These are phyloP conservation scores for Tinea pellionella DNA, from an alignment of 2,888 invertebrate genomes.

Conservation along the genomic window DNA sequence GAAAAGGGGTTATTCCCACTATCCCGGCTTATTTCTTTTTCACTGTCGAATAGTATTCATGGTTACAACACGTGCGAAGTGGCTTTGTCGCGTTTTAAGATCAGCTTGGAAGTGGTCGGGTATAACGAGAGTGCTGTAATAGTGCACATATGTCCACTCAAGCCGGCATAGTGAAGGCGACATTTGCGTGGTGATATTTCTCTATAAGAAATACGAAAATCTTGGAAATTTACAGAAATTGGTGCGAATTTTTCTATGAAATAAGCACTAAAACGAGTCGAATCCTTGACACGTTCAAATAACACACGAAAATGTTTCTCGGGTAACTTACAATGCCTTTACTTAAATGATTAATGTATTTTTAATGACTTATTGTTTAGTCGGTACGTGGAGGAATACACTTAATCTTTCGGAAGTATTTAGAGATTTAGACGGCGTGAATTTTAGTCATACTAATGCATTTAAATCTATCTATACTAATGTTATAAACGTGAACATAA, in stretches of 20 bases:
- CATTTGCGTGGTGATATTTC: no score
- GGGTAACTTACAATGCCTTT: slow-evolving; percentile 1
- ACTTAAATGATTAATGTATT: slow-evolving; percentile 36
- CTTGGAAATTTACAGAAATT: no score
- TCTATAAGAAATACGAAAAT: no score
- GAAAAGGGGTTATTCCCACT: not conserved
- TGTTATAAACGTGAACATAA: no score
- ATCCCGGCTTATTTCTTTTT: no score
- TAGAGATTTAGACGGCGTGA: not conserved
- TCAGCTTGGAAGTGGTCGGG: no score
- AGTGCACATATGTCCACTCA: no score
- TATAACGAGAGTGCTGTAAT: no score
- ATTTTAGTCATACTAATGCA: not conserved
- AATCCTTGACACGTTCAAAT: slow-evolving; percentile 12
- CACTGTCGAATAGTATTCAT: no score
- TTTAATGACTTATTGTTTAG: slow-evolving; percentile 44
- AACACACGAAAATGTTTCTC: slow-evolving; percentile 9
- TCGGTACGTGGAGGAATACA: slow-evolving; percentile 14
- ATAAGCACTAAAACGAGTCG: not conserved
- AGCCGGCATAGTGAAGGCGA: no score
- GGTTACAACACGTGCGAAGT: no score
- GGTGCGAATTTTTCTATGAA: not conserved
- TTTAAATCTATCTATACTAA: not conserved
- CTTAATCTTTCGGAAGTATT: slow-evolving; percentile 6
- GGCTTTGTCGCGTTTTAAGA: no score